These are phyloP conservation scores for Echiichthys vipera DNA, from an alignment of 2,797 vertebrate species.

Conservation along the genomic window DNA sequence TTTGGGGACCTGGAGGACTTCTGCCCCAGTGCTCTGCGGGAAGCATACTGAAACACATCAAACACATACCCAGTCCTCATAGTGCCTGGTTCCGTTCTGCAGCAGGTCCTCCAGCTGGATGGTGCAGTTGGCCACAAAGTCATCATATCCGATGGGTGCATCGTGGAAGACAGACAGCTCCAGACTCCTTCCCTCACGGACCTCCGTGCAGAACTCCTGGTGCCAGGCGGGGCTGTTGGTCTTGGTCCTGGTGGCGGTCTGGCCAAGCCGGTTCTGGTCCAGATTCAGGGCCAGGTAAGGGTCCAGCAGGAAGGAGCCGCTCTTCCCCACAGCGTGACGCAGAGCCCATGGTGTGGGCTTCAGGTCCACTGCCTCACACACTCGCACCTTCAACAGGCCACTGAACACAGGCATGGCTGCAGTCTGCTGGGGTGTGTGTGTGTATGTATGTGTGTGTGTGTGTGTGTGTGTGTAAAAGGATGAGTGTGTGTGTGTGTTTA, in stretches of 20 bases:
- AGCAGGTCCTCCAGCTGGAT: slow-evolving; percentile 99
- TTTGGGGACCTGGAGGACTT: background rate
- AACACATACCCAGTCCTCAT: slow-evolving; percentile 97
- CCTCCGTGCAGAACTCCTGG: slow-evolving; percentile 98
- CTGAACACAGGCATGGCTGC: slow-evolving; percentile 98
- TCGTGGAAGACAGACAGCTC: slow-evolving; percentile 99
- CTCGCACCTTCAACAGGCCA: slow-evolving; percentile 97
- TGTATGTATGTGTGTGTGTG: slow-evolving; percentile 20
- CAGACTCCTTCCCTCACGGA: slow-evolving; percentile 94
- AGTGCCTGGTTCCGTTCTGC: slow-evolving; percentile 98
- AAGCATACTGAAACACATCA: background rate
- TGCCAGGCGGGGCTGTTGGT: slow-evolving; percentile 98
- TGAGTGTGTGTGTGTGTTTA: slow-evolving; percentile 40
- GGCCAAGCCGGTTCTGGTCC: slow-evolving; percentile 96
- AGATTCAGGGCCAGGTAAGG: slow-evolving; percentile 98
- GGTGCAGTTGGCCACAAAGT: slow-evolving; percentile 99
- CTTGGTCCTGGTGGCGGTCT: slow-evolving; percentile 96
- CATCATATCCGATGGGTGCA: slow-evolving; percentile 98
- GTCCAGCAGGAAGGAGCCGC: slow-evolving; percentile 96
- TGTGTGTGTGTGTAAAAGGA: background rate
- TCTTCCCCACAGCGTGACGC: slow-evolving; percentile 96
- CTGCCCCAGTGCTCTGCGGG: background rate
- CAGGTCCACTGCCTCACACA: slow-evolving; percentile 97
- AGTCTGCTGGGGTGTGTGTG: slow-evolving; percentile 51
- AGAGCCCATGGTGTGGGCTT: slow-evolving; percentile 98